Conservation (phyloP, 2,113 vertebrate species). For the Phalacrocorax aristotelis region DNA sequence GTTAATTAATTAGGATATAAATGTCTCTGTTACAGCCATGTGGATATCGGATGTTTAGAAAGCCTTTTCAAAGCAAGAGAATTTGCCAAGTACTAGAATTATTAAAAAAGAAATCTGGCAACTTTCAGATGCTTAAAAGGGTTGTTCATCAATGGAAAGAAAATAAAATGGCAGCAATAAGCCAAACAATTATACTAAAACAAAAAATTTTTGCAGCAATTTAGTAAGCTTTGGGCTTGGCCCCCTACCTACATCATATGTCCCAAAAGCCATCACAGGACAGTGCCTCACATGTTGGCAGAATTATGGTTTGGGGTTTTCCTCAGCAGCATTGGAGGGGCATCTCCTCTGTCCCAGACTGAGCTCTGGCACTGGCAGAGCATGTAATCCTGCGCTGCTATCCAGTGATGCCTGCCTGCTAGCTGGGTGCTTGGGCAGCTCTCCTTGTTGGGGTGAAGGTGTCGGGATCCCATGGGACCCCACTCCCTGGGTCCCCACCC, state of each 20-base stretch:
- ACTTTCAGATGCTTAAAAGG: background rate
- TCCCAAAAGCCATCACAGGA: background rate
- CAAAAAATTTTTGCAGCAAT: background rate
- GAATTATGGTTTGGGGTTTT: background rate
- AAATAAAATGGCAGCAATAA: background rate
- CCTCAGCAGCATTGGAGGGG: background rate
- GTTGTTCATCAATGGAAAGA: background rate
- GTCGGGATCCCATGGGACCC: background rate
- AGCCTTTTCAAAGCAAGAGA: background rate
- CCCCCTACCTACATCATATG: background rate
- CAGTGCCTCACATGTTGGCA: rapidly evolving
- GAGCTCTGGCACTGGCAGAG: background rate
- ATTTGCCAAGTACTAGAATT: background rate
- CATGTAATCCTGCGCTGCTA: background rate
- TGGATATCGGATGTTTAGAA: background rate
- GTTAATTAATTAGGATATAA: background rate
- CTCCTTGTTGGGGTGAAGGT: background rate
- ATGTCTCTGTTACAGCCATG: background rate
- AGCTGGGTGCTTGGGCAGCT: background rate
- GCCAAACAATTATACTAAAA: background rate
- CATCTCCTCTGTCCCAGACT: background rate
- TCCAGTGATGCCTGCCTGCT: background rate
- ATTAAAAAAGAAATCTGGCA: background rate
- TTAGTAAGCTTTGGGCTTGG: background rate
- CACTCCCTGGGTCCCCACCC: background rate